Evolutionary conservation across 2,113 vertebrate genomes (phyloP).

Genomic region (Okapia johnstoni): DNA sequence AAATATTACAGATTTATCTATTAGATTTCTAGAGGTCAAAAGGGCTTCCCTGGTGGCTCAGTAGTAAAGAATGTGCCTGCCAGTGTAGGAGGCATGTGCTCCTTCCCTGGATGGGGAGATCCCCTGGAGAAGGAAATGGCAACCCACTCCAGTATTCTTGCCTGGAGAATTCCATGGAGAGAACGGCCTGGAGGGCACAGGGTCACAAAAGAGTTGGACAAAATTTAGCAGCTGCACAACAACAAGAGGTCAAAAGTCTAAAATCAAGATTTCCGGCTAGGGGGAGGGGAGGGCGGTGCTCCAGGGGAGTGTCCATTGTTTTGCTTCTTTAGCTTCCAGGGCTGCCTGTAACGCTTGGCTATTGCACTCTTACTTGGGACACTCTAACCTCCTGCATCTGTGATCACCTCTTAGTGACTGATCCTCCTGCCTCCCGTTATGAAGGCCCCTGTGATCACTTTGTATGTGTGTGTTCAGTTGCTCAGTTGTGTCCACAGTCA

Average conservation of each 20-base stretch:
- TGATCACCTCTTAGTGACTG: not conserved
- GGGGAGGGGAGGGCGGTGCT: not conserved
- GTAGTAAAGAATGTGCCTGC: not conserved
- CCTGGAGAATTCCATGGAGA: not conserved
- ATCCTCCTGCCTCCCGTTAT: not conserved
- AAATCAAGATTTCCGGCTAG: not conserved
- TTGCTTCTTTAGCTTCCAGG: not conserved
- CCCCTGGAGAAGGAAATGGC: not conserved
- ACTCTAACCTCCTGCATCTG: not conserved
- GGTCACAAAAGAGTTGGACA: not conserved
- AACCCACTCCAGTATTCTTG: not conserved
- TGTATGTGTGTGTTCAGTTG: not conserved
- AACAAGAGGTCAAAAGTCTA: not conserved
- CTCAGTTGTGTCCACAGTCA: rapidly evolving
- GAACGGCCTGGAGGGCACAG: not conserved
- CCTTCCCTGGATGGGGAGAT: not conserved
- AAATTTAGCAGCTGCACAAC: not conserved
- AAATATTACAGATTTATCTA: not conserved
- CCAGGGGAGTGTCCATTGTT: not conserved
- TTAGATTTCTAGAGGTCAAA: not conserved
- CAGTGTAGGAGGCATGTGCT: not conserved
- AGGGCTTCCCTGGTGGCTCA: not conserved
- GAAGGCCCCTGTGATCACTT: not conserved
- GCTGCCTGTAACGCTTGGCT: not conserved
- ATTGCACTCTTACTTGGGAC: not conserved